phyloP scores from a whole-genome alignment of 2,797 vertebrate species.

The Galaxias olidus region DNA sequence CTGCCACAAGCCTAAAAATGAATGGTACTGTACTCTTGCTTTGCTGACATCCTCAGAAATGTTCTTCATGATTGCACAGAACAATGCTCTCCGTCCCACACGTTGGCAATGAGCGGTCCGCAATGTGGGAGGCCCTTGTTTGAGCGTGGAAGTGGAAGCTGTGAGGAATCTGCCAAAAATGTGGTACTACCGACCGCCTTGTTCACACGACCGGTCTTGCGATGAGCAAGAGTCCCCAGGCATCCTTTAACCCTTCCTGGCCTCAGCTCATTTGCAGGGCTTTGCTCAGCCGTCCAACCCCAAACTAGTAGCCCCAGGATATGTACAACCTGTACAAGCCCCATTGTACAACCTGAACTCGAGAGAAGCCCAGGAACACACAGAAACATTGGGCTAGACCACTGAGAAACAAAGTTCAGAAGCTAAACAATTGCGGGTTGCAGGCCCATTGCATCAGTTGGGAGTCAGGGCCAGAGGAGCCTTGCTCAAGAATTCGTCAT shows the following conservation, averaged over 20 bases:
- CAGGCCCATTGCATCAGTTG: conserved; percentile 78
- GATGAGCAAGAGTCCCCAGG: conserved; percentile 22
- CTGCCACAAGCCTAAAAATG: conserved; percentile 16
- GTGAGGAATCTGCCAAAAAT: conserved; percentile 22
- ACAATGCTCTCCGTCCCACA: conserved; percentile 31
- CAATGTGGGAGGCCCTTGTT: conserved; percentile 43
- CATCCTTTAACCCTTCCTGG: conserved; percentile 57
- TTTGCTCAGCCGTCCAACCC: conserved; percentile 39
- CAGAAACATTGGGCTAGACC: conserved; percentile 33
- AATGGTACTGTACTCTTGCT: conserved; percentile 20
- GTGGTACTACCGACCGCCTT: conserved; percentile 17
- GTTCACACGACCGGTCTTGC: conserved; percentile 29
- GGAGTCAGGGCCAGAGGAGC: conserved; percentile 59
- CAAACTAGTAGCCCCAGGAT: conserved; percentile 26
- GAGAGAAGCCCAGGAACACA: conserved; percentile 31
- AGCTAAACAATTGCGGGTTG: conserved; percentile 64
- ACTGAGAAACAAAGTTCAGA: conserved; percentile 68
- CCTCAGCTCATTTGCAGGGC: conserved; percentile 37
- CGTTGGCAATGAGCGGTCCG: conserved; percentile 28
- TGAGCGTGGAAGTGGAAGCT: conserved; percentile 20
- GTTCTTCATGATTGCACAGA: conserved; percentile 28
- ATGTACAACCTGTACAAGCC: no score
- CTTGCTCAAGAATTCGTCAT: conserved; percentile 79
- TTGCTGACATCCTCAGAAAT: conserved; percentile 27
- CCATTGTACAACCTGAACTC: conserved; percentile 8